These are phyloP conservation scores for Psephotus haematonotus DNA, from an alignment of 2,113 vertebrate genomes.

Conservation along the genomic window DNA sequence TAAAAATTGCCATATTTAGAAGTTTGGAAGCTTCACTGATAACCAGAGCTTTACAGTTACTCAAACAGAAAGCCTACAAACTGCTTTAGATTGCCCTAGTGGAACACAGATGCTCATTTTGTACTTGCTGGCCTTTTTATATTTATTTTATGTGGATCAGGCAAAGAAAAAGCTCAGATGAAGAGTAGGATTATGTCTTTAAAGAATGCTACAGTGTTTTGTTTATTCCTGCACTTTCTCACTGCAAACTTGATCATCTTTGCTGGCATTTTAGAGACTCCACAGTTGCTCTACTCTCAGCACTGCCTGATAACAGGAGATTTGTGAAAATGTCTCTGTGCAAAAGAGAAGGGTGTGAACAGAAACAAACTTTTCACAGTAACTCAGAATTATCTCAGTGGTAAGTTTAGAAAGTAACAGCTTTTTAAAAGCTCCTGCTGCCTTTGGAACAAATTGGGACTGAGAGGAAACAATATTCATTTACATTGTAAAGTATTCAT, in stretches of 20 bases:
- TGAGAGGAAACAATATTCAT: neutral
- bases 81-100: neutral
- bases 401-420: conserved; percentile 39
- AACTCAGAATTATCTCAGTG: neutral
- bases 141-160: neutral
- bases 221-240: neutral
- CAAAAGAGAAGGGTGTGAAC: neutral
- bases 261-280: neutral
- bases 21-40: neutral
- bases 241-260: neutral
- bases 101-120: neutral
- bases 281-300: neutral
- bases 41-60: neutral
- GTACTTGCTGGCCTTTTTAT: neutral
- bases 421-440: conserved; percentile 26
- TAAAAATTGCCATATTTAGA: neutral
- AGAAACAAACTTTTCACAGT: neutral
- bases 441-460: neutral
- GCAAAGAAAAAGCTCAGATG: neutral
- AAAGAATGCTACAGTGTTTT: neutral
- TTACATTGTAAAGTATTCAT: conserved; percentile 32
- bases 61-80: neutral
- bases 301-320: neutral
- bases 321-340: neutral
- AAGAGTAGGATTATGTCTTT: neutral